A percentile compares a stretch with the other conserved stretches of the same genome.
phyloP scores from a whole-genome alignment of 2,888 invertebrate species.

The Synanthedon vespiformis region DNA sequence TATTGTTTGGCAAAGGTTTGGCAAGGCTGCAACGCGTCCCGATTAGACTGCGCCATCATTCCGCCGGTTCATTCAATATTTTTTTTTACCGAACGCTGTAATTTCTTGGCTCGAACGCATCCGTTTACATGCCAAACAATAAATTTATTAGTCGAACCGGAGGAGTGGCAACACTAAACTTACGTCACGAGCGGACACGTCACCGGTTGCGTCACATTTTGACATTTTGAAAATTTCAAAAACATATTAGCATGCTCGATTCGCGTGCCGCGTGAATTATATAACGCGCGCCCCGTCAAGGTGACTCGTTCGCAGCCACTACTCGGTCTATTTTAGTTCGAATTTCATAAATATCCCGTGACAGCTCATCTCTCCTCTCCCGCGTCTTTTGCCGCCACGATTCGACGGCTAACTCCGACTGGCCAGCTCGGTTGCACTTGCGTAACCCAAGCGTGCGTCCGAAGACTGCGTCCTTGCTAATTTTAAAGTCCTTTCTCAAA shows the following conservation, averaged over 20 bases:
- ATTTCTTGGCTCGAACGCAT: conserved; percentile 70
- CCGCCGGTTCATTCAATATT: conserved; percentile 66
- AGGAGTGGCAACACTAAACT: conserved; percentile 64
- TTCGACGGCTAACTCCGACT: conserved; percentile 48
- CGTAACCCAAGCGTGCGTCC: conserved; percentile 41
- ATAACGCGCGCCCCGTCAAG: conserved; percentile 59
- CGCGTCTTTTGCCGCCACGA: conserved; percentile 50
- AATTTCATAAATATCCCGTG: conserved; percentile 70
- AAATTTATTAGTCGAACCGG: conserved; percentile 66
- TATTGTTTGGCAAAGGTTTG: conserved; percentile 58
- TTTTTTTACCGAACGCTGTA: conserved; percentile 65
- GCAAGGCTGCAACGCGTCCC: conserved; percentile 52
- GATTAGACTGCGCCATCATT: conserved; percentile 62
- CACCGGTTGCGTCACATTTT: conserved; percentile 52
- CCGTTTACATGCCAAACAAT: conserved; percentile 71
- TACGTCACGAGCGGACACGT: conserved; percentile 51
- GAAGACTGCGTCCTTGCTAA: conserved; percentile 59
- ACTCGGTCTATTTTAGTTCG: conserved; percentile 65
- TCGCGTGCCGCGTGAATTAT: conserved; percentile 35
- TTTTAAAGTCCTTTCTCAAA: conserved; percentile 66
- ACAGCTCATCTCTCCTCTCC: conserved; percentile 65
- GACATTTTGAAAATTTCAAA: conserved; percentile 32
- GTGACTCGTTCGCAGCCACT: conserved; percentile 64
- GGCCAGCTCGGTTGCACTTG: conserved; percentile 25
- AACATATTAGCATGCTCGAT: conserved; percentile 24